phyloP scores from a whole-genome alignment of 2,888 invertebrate genomes.

The Chrysina gloriosa region DNA sequence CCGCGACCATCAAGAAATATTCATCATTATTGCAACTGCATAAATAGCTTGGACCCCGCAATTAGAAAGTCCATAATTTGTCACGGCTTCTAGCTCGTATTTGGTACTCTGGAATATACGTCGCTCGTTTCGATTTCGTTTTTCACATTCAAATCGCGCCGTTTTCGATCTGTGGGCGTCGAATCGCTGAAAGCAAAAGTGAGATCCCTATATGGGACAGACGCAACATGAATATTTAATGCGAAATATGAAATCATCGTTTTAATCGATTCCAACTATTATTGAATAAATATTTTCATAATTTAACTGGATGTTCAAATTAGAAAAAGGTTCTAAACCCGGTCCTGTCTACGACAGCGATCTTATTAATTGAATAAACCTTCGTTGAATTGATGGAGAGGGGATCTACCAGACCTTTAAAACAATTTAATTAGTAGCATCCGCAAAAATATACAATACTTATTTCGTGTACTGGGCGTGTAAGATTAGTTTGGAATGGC shows the following conservation, averaged over 20 bases:
- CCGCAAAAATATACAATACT: constrained; percentile 14
- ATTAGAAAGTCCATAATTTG: constrained; percentile 23
- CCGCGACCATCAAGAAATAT: background rate
- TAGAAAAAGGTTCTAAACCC: too few relatives aligned
- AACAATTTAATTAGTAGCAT: constrained; percentile 23
- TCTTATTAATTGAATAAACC: constrained; percentile 5
- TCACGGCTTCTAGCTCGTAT: background rate
- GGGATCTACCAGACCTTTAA: constrained; percentile 3
- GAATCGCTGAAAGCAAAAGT: background rate
- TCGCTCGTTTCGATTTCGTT: background rate
- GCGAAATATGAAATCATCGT: too few relatives aligned
- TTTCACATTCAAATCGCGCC: background rate
- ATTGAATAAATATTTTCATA: too few relatives aligned
- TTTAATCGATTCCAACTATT: too few relatives aligned
- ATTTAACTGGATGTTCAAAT: too few relatives aligned
- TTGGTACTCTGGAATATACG: background rate
- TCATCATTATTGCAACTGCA: background rate
- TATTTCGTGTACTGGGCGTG: background rate
- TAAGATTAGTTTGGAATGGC: too few relatives aligned
- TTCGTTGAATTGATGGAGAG: background rate
- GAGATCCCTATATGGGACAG: too few relatives aligned
- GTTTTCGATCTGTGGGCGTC: background rate
- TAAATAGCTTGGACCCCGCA: background rate
- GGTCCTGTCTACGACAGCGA: constrained; percentile 4
- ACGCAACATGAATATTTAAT: too few relatives aligned